Base-by-base conservation (phyloP, 2,888 invertebrate genomes). In the Conus canariensis region DNA sequence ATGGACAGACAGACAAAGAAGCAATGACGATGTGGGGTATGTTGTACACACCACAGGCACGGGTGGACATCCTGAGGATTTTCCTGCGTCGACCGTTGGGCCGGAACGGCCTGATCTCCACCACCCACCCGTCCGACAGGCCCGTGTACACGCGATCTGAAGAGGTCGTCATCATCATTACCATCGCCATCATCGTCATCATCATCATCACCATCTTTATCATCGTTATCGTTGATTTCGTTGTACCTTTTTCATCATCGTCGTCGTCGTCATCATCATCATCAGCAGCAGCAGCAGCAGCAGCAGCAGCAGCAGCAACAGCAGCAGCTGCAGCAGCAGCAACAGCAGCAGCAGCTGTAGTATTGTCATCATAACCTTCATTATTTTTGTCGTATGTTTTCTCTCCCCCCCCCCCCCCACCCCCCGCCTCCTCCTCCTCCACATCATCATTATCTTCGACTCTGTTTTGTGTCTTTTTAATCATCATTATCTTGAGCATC, bases 61-160 rank as follows among this genome's bases (percentile, higher is more conserved):
- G 56, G 4, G 4, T 25, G 25, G 88, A 88, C 74, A 88, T 88
- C 25, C 88, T n/a, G 25, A 88, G 67, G 16, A 88, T 77, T 25
- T 59, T 77, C n/a, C 67, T 83, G 30, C 82, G 58, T 16, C 16
- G 9, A 22, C 86, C 86, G 67, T 67, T 70, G 4, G 85, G 83
- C 16, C 85, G 9, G 60, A 25, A 45, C 9, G 88, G 88, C 58
- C 25, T 64, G n/a, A 89, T n/a, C 67, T 85, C 89, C 56, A 89
- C 89, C 83, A 89, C 85, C 83, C 82, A 67, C 60, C 89, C 89
- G 30, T 89, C 83, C 9, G 64, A 67, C 56, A 86, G 14, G 5
- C 90, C 87, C 22, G 80, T 90, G 90, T 87, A 90, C n/a, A 90
- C 64, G 22, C 70, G 59, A 45, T 30, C 86, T 86, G 87, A 30